These are phyloP conservation scores for Ophioderma brevispina DNA, from an alignment of 35 echinoderm and acorn worm genomes.

Conservation along the genomic window DNA sequence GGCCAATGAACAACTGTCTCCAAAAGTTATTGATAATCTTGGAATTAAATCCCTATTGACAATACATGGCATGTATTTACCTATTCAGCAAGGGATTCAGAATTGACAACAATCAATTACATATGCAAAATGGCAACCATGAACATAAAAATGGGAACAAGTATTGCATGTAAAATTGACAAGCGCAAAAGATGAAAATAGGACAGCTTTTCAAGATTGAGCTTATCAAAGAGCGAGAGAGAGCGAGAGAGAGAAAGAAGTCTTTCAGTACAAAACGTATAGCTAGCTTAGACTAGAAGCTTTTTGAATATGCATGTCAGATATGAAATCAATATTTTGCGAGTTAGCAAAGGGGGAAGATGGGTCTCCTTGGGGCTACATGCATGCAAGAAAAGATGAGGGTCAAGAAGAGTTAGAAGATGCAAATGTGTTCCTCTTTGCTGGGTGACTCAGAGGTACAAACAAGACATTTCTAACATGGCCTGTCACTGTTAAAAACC, in stretches of 20 bases:
- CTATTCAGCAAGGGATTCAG: neutral
- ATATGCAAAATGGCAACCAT: neutral
- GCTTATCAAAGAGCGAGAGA: too few species aligned
- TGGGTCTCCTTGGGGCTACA: too few species aligned
- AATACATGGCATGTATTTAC: neutral
- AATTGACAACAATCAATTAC: neutral
- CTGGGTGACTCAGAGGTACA: too few species aligned
- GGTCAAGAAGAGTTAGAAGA: too few species aligned
- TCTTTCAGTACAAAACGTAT: neutral
- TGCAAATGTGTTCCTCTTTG: too few species aligned
- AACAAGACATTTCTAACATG: too few species aligned
- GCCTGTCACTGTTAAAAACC: too few species aligned
- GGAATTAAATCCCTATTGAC: neutral
- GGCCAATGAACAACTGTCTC: too few species aligned
- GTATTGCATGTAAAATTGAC: neutral
- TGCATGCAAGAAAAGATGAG: too few species aligned
- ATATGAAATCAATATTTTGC: neutral
- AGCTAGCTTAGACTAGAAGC: neutral
- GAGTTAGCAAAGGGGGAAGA: neutral
- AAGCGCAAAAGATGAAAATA: neutral
- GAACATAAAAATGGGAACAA: neutral
- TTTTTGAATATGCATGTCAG: conserved; percentile 10
- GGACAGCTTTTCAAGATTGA: too few species aligned
- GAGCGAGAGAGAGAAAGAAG: too few species aligned
- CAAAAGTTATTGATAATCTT: neutral